A percentile compares a stretch with the other conserved stretches of the same genome.
phyloP scores from a whole-genome alignment of 2,797 vertebrate genomes.

The Myotis vivesi region DNA sequence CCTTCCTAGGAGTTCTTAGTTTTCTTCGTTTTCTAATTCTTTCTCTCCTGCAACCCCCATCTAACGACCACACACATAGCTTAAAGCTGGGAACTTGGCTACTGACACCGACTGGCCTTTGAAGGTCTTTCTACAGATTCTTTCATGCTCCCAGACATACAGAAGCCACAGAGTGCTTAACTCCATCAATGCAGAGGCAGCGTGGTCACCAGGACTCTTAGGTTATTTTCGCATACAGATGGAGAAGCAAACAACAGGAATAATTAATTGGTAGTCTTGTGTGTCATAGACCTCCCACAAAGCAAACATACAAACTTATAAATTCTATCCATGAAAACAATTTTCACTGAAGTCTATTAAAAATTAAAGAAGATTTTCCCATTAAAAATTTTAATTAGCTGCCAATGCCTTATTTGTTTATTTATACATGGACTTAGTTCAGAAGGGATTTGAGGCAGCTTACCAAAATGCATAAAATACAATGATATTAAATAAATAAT shows the following conservation, averaged over 20 bases:
- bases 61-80: neutral
- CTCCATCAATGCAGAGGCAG: neutral
- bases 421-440: conserved; percentile 47
- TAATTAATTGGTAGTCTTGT: conserved; percentile 53
- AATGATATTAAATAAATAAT: conserved; percentile 50
- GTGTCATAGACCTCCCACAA: conserved; percentile 31
- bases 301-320: conserved; percentile 48
- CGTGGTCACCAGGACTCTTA: neutral
- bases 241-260: conserved; percentile 11
- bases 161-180: neutral
- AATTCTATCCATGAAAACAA: conserved; percentile 58
- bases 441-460: conserved; percentile 46
- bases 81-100: neutral
- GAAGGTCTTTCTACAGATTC: neutral
- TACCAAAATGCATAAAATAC: conserved; percentile 17
- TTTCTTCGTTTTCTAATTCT: neutral
- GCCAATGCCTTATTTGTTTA: conserved; percentile 51
- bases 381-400: conserved; percentile 64
- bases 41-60: neutral
- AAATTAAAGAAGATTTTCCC: conserved; percentile 67
- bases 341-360: conserved; percentile 63
- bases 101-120: neutral
- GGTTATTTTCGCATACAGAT: neutral
- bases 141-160: neutral
- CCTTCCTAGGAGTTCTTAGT: neutral